Evolutionary conservation across 2,888 invertebrate species (phyloP), one percentile per base, ranked within the genome.

Genomic region (Pristionchus japonicus): DNA sequence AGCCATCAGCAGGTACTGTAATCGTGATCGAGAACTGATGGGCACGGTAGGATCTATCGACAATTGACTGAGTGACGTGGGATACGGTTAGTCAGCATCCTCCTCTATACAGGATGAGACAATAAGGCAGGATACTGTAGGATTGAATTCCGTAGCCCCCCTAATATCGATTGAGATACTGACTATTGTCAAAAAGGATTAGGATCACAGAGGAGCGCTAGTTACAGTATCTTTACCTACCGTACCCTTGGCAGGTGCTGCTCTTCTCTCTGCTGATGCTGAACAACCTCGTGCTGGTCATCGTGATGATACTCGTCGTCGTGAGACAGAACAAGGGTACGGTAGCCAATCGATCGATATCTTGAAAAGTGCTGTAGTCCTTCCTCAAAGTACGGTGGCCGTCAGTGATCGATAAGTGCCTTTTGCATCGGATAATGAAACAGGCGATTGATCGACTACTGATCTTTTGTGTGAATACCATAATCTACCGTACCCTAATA

Each of bases 261-360:
- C 77, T 77, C 77, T 77, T 77, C 77, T 77, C 77, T 0, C 77
- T 77, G n/a, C 43, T 77, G 13, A 77, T 77, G 77, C 77, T 77
- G n/a, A 43, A 43, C 9, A 77, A 77, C 27, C 9, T 77, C 77
- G 77, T 77, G 47, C 77, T 77, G 37, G 77, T 77, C 27, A 77
- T 77, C 77, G 77, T 77, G 47, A 47, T 77, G 77, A 13, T 27
- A 3, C 77, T 77, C 77, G 77, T 77, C 43, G 77, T 77, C 77
- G 27, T 77, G 40, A 40, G 77, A n/a, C 77, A 77, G 77, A 43
- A 77, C 43, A 77, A 77, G 77, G 40, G 77, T 77, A 77, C 43
- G 77, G 77, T 77, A 77, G 40, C 31, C 23, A 20, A 40, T 74
- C n/a, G 40, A 40, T 77, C 77, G 77, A 47, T 40, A 77, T 0